These are phyloP conservation scores for Lampris megalopsis DNA, from an alignment of 2,113 vertebrate genomes.

Conservation along the genomic window DNA sequence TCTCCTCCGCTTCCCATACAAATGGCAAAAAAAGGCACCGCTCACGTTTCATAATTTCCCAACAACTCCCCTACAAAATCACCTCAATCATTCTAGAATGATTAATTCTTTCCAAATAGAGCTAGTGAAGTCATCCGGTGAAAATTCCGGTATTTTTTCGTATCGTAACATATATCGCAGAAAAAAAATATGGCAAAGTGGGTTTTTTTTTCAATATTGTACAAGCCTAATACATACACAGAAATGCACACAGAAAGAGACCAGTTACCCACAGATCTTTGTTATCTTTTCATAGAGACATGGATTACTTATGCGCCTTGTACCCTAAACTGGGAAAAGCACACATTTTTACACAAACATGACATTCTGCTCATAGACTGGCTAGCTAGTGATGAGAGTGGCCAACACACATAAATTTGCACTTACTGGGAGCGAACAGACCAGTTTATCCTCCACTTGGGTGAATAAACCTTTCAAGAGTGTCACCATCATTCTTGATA, in stretches of 20 bases:
- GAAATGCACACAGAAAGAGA: background rate
- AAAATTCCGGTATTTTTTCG: too few relatives aligned
- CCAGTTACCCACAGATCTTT: background rate
- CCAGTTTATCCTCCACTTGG: constrained; percentile 54
- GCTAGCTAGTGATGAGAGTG: background rate
- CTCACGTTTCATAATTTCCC: too few relatives aligned
- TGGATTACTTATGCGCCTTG: background rate
- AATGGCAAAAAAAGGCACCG: too few relatives aligned
- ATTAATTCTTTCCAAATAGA: too few relatives aligned
- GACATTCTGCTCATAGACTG: background rate
- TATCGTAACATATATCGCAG: too few relatives aligned
- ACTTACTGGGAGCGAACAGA: constrained; percentile 20
- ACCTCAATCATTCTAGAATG: too few relatives aligned
- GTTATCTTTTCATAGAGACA: background rate
- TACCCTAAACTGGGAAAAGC: background rate
- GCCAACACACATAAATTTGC: background rate
- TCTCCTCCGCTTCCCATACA: too few relatives aligned
- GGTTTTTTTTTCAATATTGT: too few relatives aligned
- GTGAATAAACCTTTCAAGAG: constrained; percentile 55
- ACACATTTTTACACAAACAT: background rate
- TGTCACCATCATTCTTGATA: constrained; percentile 66
- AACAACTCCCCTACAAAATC: too few relatives aligned
- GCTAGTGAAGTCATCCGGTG: too few relatives aligned
- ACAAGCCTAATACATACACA: background rate
- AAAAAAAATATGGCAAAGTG: too few relatives aligned